These are phyloP conservation scores for Ochropleura leucogaster DNA, from an alignment of 2,888 invertebrate genomes.

Conservation along the genomic window DNA sequence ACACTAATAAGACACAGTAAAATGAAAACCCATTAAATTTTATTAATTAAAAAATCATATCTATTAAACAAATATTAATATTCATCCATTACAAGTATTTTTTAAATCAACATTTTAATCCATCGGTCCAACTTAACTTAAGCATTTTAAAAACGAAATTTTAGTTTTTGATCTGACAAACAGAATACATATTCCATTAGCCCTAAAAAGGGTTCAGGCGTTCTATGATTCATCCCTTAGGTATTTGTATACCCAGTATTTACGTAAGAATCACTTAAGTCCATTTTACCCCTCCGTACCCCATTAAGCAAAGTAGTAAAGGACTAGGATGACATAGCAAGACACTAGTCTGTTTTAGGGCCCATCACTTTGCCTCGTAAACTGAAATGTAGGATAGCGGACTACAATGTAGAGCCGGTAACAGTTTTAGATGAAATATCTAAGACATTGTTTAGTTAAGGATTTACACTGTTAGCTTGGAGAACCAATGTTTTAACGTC, in stretches of 20 bases:
- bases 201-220: not conserved
- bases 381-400: constrained; percentile 40
- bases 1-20: not conserved
- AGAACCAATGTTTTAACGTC: not conserved
- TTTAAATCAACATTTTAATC: no score
- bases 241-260: not conserved
- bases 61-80: no score
- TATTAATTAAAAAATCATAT: no score
- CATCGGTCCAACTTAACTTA: not conserved
- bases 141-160: not conserved
- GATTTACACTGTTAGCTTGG: constrained; percentile 9
- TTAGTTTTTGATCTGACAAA: not conserved
- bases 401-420: constrained; percentile 45
- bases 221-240: not conserved
- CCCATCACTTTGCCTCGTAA: constrained; percentile 43
- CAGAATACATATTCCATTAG: not conserved
- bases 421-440: constrained; percentile 47
- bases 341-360: constrained; percentile 35
- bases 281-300: constrained; percentile 14
- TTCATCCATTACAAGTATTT: no score
- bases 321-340: constrained; percentile 30
- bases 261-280: constrained; percentile 32
- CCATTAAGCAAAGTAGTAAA: constrained; percentile 38
- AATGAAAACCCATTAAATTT: not conserved
- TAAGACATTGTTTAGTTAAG: constrained; percentile 43